A percentile compares a stretch with the other conserved stretches of the same genome.
phyloP scores from a whole-genome alignment of 2,797 vertebrate species.

The Poliocrania exsul region DNA sequence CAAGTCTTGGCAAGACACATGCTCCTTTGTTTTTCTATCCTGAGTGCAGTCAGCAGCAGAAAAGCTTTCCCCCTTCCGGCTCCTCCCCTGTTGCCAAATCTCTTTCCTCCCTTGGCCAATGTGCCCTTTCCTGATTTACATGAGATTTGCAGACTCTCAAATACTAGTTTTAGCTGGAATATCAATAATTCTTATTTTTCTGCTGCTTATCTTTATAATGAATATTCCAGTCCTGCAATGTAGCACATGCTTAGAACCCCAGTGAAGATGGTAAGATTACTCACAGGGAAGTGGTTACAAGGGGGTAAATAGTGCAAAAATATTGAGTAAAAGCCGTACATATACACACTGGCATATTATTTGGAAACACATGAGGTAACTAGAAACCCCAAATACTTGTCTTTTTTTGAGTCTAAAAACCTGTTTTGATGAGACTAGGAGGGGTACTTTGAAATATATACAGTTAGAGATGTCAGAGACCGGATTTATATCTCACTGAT shows the following conservation, averaged over 20 bases:
- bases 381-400: neutral
- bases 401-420: neutral
- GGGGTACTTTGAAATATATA: neutral
- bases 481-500: too few species aligned
- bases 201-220: neutral
- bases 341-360: fast-evolving
- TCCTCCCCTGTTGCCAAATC: neutral
- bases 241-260: neutral
- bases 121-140: neutral
- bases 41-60: neutral
- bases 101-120: neutral
- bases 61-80: neutral
- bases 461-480: too few species aligned
- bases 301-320: neutral
- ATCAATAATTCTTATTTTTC: neutral
- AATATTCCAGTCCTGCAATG: neutral
- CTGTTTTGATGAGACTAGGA: neutral
- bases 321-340: neutral
- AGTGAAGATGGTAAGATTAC: neutral
- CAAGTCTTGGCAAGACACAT: neutral
- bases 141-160: neutral
- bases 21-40: neutral
- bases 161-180: neutral
- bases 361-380: neutral
- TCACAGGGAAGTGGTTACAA: neutral